Conservation (phyloP, 2,797 vertebrate genomes). For the Sphenopsis melanotis region DNA sequence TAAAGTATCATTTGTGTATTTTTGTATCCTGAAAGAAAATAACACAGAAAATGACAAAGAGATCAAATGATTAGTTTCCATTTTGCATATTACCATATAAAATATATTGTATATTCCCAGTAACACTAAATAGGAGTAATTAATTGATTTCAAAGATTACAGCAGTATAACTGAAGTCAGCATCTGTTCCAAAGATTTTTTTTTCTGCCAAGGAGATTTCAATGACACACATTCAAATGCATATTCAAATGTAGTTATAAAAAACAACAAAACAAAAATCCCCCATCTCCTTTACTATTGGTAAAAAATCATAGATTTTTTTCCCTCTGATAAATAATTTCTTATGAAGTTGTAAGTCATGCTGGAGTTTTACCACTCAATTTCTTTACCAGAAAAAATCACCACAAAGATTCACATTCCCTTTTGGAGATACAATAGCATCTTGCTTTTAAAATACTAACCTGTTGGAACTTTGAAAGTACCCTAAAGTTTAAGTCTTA, state of each 20-base stretch:
- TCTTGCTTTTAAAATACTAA: neutral
- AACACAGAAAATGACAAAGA: neutral
- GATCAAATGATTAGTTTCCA: neutral
- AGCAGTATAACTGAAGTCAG: neutral
- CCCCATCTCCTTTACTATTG: neutral
- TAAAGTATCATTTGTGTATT: neutral
- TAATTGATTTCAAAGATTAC: neutral
- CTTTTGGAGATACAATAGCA: neutral
- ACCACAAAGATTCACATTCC: neutral
- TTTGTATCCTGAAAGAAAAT: neutral
- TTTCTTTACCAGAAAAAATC: neutral
- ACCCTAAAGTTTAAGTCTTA: neutral
- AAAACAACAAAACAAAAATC: neutral
- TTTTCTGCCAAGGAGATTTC: neutral
- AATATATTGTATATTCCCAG: neutral
- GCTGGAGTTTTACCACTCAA: neutral
- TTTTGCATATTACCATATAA: neutral
- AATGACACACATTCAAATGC: neutral
- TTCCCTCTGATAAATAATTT: neutral
- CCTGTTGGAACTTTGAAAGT: neutral
- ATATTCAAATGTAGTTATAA: neutral
- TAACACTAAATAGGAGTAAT: neutral
- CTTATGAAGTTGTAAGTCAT: neutral
- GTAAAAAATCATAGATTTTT: neutral
- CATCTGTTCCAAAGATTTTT: neutral